These are phyloP conservation scores for Oncorhynchus kisutch DNA, from an alignment of 2,113 vertebrate species.

Conservation along the genomic window DNA sequence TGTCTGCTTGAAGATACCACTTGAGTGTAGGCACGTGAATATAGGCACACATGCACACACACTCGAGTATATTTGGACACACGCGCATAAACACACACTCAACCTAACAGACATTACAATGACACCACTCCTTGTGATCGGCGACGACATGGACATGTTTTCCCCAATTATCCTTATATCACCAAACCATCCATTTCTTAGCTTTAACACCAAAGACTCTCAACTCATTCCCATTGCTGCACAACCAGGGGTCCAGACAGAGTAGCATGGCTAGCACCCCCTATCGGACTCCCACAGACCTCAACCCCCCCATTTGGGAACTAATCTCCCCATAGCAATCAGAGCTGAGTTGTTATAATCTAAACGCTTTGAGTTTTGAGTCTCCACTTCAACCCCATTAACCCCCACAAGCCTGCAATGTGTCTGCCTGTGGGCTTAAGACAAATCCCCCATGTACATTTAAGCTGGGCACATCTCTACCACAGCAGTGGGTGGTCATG, in stretches of 20 bases:
- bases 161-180: no score
- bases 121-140: background rate
- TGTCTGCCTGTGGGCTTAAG: constrained; percentile 41
- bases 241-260: background rate
- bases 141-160: no score
- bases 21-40: background rate
- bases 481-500: constrained; percentile 25
- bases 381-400: constrained; percentile 50
- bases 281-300: constrained; percentile 26
- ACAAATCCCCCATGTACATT: constrained; percentile 52
- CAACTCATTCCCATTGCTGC: background rate
- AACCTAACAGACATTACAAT: background rate
- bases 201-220: background rate
- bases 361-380: constrained; percentile 36
- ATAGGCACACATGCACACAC: constrained; percentile 5
- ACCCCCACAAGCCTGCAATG: constrained; percentile 29
- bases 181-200: background rate
- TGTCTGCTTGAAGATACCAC: background rate
- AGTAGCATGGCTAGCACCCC: background rate
- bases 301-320: constrained; percentile 32
- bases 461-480: constrained; percentile 48
- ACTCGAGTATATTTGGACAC: background rate
- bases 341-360: constrained; percentile 38
- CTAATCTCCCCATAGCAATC: constrained; percentile 52
- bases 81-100: constrained; percentile 1